Percentiles rank a stretch among this genome's conserved stretches.
Evolutionary conservation across 1,140 invertebrate genomes (phyloP).

Genomic region (Pomphorhynchus laevis): DNA sequence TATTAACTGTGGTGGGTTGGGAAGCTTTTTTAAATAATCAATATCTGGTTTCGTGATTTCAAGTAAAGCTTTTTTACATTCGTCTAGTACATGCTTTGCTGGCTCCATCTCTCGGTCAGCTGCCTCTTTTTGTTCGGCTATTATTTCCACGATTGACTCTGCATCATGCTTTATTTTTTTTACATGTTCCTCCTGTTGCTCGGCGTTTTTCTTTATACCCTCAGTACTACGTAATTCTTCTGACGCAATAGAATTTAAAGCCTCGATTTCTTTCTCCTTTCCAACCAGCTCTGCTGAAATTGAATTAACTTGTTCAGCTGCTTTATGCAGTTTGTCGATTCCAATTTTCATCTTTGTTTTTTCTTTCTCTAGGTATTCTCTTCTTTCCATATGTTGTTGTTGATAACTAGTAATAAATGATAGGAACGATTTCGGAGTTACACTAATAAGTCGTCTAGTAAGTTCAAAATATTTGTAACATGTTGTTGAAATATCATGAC

Average conservation of each 20-base stretch:
- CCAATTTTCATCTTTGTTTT: conserved; percentile 66
- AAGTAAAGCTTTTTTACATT: conserved; percentile 65
- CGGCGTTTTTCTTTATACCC: conserved; percentile 40
- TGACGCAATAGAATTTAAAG: conserved; percentile 53
- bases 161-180: conserved; percentile 53
- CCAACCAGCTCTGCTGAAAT: conserved; percentile 55
- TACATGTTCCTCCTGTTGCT: conserved; percentile 58
- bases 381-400: conserved; percentile 50
- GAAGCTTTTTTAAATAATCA: conserved; percentile 62
- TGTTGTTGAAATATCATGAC: conserved; percentile 51
- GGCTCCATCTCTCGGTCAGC: conserved; percentile 59
- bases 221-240: conserved; percentile 24
- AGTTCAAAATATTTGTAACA: conserved; percentile 60
- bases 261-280: conserved; percentile 58
- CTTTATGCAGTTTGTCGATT: conserved; percentile 59
- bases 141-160: conserved; percentile 47
- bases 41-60: conserved; percentile 86
- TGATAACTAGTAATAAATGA: conserved; percentile 80
- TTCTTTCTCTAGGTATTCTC: conserved; percentile 47
- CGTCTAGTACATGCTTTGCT: conserved; percentile 52
- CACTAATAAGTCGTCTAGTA: conserved; percentile 57
- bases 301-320: conserved; percentile 49
- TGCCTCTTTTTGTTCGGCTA: conserved; percentile 50
- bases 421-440: conserved; percentile 76
- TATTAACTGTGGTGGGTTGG: conserved; percentile 63